Evolutionary conservation across 2,888 invertebrate species (phyloP).

Genomic region (Falcaria lacertinaria): DNA sequence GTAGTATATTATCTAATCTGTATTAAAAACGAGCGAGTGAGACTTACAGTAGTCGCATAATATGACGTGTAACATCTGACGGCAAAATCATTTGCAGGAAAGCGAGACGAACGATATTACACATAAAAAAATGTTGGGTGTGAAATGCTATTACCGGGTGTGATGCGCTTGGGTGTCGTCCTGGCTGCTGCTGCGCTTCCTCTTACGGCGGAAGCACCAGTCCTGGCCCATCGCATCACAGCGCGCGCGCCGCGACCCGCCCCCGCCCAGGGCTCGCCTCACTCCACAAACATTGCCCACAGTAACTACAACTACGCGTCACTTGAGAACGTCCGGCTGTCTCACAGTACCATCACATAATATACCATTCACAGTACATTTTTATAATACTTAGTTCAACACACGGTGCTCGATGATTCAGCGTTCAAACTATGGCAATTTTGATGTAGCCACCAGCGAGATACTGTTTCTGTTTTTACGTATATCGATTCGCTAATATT

Average conservation of each 20-base stretch:
- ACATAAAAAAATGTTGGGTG: not conserved
- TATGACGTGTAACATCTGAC: too few relatives aligned
- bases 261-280: constrained; percentile 74
- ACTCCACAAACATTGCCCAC: constrained; percentile 32
- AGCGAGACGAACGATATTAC: too few relatives aligned
- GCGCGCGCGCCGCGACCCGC: constrained; percentile 75
- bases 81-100: too few relatives aligned
- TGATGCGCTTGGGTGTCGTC: constrained; percentile 81
- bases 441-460: not conserved
- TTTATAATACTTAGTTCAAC: not conserved
- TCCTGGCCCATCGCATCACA: constrained; percentile 85
- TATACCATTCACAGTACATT: not conserved
- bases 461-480: not conserved
- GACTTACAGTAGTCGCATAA: too few relatives aligned
- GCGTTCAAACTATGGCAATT: not conserved
- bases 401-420: not conserved
- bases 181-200: constrained; percentile 84
- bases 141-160: constrained; percentile 59
- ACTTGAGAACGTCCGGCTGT: constrained; percentile 9
- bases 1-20: too few relatives aligned
- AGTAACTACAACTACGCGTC: constrained; percentile 14
- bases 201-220: constrained; percentile 86
- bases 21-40: too few relatives aligned
- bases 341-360: constrained; percentile 10
- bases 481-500: not conserved